Base-by-base conservation (phyloP, 1,140 invertebrate species). In the Apocrypta bakeri region DNA sequence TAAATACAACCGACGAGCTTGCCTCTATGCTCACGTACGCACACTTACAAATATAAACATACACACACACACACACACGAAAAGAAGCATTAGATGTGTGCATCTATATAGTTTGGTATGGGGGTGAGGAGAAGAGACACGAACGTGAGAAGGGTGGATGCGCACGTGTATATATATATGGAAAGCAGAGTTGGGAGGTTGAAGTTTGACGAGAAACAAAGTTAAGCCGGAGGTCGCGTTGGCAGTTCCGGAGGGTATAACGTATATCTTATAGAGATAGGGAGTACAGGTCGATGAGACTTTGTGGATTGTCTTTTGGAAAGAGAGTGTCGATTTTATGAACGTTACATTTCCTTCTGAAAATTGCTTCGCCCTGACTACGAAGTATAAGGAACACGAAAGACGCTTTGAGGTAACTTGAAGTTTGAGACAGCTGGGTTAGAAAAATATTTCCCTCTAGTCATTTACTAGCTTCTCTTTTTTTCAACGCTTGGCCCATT, bases 141-240 rank as follows among this genome's bases (percentile, higher is more conserved):
- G 17, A n/a, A 21, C 17, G 17, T 21, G 48, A 56, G 48, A n/a
- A 56, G 48, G 48, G 48, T 56, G 48, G 48, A 56, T 56, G 17
- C 33, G 17, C n/a, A n/a, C n/a, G n/a, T n/a, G n/a, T n/a, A n/a
- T n/a, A n/a, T n/a, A 6, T 56, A 56, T 17, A n/a, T 56, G 48
- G 48, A 21, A n/a, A 56, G 48, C 48, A n/a, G 48, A 56, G 48
- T 56, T n/a, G 48, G 48, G 48, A 56, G 48, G 48, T 56, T 21
- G 48, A 56, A 56, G 48, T 56, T 56, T 56, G 48, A 56, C 48
- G 48, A 56, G 48, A 56, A 56, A 56, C 48, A 56, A 56, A 56
- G 48, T 56, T 56, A 56, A 56, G 48, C 48, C 48, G 17, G 48
- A 56, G 48, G 48, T 56, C 48, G 48, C 48, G 48, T 56, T 56